Evolutionary conservation across 2,113 vertebrate genomes (phyloP).

Genomic region (Danionella cerebrum): DNA sequence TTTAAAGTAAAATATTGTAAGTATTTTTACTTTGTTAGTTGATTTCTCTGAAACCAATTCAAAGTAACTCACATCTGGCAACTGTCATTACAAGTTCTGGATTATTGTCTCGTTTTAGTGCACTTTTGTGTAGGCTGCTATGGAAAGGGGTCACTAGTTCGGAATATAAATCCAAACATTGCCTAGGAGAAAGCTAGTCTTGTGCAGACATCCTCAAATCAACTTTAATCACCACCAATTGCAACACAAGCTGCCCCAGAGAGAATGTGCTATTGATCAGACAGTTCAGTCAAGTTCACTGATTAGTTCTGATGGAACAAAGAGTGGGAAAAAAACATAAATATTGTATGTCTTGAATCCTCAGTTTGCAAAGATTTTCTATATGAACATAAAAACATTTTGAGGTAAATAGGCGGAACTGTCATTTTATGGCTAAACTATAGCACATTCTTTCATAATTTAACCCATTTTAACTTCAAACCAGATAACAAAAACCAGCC

Average conservation of each 20-base stretch:
- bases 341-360: background rate
- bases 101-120: background rate
- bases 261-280: background rate
- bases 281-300: background rate
- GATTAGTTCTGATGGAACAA: background rate
- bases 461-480: background rate
- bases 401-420: no score
- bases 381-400: no score
- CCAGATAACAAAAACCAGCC: background rate
- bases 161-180: background rate
- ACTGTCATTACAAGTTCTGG: background rate
- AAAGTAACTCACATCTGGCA: background rate
- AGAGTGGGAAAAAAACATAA: background rate
- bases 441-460: background rate
- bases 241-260: background rate
- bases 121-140: background rate
- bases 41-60: no score
- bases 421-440: no score
- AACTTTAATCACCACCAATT: background rate
- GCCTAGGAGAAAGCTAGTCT: background rate
- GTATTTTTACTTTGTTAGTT: no score
- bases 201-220: slow-evolving; percentile 1
- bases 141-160: background rate
- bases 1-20: no score
- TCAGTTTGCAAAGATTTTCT: background rate